Evolutionary conservation across 2,888 invertebrate genomes (phyloP).

Genomic region (Heteromyza rotundicornis): DNA sequence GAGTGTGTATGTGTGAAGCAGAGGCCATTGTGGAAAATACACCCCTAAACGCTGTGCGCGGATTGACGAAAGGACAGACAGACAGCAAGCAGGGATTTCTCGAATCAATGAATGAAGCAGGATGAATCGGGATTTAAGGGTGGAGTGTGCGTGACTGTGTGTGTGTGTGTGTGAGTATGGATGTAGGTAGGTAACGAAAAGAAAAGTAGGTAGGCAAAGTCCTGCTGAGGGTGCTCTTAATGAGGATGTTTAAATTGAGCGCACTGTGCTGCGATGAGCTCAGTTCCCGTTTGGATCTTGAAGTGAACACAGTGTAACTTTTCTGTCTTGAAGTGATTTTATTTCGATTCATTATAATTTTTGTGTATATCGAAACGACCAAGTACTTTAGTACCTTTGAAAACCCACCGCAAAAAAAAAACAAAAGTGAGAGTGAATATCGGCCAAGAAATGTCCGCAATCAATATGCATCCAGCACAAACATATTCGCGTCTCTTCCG

Average conservation of each 20-base stretch:
- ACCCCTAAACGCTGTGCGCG: slow-evolving; percentile 37
- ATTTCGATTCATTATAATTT: slow-evolving; percentile 20
- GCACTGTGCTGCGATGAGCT: slow-evolving; percentile 38
- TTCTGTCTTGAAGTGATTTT: slow-evolving; percentile 28
- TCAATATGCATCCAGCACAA: slow-evolving; percentile 59
- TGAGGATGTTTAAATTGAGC: slow-evolving; percentile 51
- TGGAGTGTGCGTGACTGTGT: slow-evolving; percentile 24
- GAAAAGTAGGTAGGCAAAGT: slow-evolving; percentile 34
- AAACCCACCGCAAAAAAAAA: slow-evolving; percentile 6
- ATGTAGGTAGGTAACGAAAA: slow-evolving; percentile 38
- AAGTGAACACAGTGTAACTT: slow-evolving; percentile 41
- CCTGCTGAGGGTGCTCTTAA: slow-evolving; percentile 34
- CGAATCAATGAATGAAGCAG: slow-evolving; percentile 53
- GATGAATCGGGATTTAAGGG: slow-evolving; percentile 21
- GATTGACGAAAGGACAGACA: slow-evolving; percentile 27
- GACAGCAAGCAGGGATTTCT: slow-evolving; percentile 29
- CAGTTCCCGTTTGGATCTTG: slow-evolving; percentile 57
- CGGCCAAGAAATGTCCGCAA: slow-evolving; percentile 46
- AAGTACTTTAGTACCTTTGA: neutral
- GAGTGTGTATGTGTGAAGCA: slow-evolving; percentile 34
- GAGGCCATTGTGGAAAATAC: slow-evolving; percentile 53
- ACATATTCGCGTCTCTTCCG: slow-evolving; percentile 68
- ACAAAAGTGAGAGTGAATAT: slow-evolving; percentile 1
- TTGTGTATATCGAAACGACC: neutral
- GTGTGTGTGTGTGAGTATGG: slow-evolving; percentile 21